Evolutionary conservation across 2,888 invertebrate genomes (phyloP).

Genomic region (Acleris cristana): DNA sequence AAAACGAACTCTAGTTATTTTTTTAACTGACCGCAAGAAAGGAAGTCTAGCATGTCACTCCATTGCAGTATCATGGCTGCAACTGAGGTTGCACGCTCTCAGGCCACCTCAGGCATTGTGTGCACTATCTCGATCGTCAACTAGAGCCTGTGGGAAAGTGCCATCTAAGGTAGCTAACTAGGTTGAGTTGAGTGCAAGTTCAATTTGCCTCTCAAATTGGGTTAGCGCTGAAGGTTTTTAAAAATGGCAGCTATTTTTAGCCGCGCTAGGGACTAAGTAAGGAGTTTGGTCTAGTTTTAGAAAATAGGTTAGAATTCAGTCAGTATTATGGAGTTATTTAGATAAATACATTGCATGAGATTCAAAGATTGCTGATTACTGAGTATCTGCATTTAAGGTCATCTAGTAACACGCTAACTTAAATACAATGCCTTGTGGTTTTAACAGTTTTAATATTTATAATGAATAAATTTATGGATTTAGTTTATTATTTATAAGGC

Average conservation of each 20-base stretch:
- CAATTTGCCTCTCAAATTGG: conserved; percentile 60
- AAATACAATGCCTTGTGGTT: too few species aligned
- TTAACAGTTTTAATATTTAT: too few species aligned
- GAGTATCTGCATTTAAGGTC: too few species aligned
- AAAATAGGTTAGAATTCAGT: neutral
- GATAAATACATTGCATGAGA: too few species aligned
- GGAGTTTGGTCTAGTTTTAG: conserved; percentile 1
- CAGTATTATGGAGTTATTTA: too few species aligned
- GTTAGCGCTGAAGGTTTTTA: conserved; percentile 50
- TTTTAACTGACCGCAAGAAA: conserved; percentile 73
- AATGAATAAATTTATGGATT: too few species aligned
- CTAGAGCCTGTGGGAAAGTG: conserved; percentile 52
- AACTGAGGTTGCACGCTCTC: conserved; percentile 69
- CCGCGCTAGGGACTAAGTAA: neutral
- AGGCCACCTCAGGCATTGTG: conserved; percentile 51
- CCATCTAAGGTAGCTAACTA: conserved; percentile 46
- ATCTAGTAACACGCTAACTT: too few species aligned
- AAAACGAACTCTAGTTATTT: conserved; percentile 40
- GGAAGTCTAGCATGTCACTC: conserved; percentile 79
- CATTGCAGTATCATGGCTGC: conserved; percentile 78
- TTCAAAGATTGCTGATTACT: too few species aligned
- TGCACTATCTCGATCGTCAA: conserved; percentile 62
- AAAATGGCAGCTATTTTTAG: conserved; percentile 31
- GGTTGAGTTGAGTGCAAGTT: conserved; percentile 57
- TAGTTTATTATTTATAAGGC: too few species aligned